Percentiles rank a stretch among this genome's conserved stretches.
Evolutionary conservation across 1,140 invertebrate species (phyloP).

Genomic region (Papilio xuthus): DNA sequence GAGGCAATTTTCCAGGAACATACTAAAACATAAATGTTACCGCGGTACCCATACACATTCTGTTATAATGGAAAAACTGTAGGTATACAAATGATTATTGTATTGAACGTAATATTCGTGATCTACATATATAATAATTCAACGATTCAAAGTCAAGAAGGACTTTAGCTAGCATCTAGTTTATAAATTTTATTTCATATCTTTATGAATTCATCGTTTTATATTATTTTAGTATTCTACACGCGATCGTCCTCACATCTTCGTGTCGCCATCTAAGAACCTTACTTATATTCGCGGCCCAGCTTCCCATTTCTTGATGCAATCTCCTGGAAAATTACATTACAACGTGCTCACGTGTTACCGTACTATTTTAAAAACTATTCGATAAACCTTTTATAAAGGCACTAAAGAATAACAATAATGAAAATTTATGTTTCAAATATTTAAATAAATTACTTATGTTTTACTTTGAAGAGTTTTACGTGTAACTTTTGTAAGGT

Average conservation of each 20-base stretch:
- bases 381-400: not conserved
- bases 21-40: too few species aligned
- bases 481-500: too few species aligned
- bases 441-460: not conserved
- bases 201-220: not conserved
- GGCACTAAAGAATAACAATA: too few species aligned
- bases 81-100: too few species aligned
- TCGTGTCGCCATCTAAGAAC: not conserved
- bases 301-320: constrained; percentile 27
- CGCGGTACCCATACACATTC: too few species aligned
- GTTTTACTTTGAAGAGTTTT: not conserved
- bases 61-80: too few species aligned
- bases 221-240: not conserved
- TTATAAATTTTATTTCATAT: not conserved
- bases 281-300: constrained; percentile 8
- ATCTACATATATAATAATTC: too few species aligned
- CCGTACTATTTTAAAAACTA: not conserved
- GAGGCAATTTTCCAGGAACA: too few species aligned
- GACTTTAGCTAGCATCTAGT: not conserved
- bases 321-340: constrained; percentile 31
- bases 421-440: not conserved
- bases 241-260: not conserved
- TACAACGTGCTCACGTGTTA: constrained; percentile 3
- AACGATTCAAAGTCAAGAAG: too few species aligned
- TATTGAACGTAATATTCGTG: too few species aligned